A percentile compares a stretch with the other conserved stretches of the same genome.
Conservation (phyloP, 2,113 vertebrate genomes). For the Herpetotheres cachinnans region DNA sequence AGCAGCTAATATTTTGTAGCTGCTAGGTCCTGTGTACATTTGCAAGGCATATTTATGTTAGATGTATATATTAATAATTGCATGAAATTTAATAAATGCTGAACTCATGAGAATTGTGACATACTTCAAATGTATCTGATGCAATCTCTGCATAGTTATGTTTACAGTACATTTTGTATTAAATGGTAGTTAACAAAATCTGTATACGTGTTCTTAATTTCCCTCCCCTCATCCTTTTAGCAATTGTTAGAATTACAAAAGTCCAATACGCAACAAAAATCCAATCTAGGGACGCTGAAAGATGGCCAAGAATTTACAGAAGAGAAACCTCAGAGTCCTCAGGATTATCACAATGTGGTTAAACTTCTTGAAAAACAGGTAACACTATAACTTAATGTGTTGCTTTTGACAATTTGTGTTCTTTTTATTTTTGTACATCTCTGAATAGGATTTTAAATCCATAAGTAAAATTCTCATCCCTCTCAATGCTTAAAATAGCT, state of each 20-base stretch:
- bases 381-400: not conserved
- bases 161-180: not conserved
- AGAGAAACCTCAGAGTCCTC: conserved; percentile 48
- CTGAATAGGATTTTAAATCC: not conserved
- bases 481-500: not conserved
- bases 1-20: not conserved
- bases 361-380: conserved; percentile 87
- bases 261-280: conserved; percentile 71
- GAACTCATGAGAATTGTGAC: not conserved
- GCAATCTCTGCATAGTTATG: not conserved
- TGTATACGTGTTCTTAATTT: not conserved
- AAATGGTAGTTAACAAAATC: not conserved
- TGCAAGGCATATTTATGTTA: not conserved
- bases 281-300: conserved; percentile 73
- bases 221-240: conserved; percentile 37
- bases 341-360: conserved; percentile 76
- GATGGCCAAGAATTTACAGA: conserved; percentile 71
- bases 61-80: not conserved
- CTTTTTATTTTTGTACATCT: not conserved
- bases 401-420: not conserved
- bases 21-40: not conserved
- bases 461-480: not conserved
- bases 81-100: not conserved
- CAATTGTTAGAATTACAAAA: conserved; percentile 78
- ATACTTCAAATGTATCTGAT: not conserved